These are phyloP conservation scores for Bembecia ichneumoniformis DNA, from an alignment of 2,888 invertebrate genomes.

Conservation along the genomic window DNA sequence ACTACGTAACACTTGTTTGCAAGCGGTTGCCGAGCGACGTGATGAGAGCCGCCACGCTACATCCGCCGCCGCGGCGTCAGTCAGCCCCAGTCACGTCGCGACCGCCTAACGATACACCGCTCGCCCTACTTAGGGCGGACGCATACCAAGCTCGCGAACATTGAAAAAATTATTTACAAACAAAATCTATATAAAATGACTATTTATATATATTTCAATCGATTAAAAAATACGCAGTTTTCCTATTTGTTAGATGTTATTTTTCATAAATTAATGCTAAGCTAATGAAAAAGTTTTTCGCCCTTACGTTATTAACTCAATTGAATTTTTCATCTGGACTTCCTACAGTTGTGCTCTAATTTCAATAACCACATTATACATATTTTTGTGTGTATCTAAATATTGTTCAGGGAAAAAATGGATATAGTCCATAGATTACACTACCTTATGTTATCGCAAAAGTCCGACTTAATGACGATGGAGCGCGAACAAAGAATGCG, in stretches of 20 bases:
- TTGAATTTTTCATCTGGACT: no score
- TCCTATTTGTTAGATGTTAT: no score
- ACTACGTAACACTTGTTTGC: background rate
- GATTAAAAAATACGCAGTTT: no score
- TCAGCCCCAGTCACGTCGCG: conserved; percentile 43
- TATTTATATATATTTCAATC: no score
- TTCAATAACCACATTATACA: no score
- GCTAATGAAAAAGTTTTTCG: no score
- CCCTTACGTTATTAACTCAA: no score
- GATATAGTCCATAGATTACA: conserved; percentile 66
- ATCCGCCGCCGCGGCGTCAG: conserved; percentile 30
- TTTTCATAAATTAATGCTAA: no score
- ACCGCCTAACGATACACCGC: conserved; percentile 36
- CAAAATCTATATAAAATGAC: no score
- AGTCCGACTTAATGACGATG: conserved; percentile 66
- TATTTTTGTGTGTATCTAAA: no score
- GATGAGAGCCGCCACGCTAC: conserved; percentile 36
- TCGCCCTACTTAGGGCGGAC: conserved; percentile 3
- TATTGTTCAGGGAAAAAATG: conserved; percentile 24
- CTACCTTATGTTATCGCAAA: conserved; percentile 64
- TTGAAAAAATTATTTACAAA: background rate
- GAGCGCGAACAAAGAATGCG: conserved; percentile 62
- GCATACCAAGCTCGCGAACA: background rate
- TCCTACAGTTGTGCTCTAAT: no score
- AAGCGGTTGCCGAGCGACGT: conserved; percentile 53